These are phyloP conservation scores for Cyclura pinguis DNA, from an alignment of 2,797 vertebrate species.

Conservation along the genomic window DNA sequence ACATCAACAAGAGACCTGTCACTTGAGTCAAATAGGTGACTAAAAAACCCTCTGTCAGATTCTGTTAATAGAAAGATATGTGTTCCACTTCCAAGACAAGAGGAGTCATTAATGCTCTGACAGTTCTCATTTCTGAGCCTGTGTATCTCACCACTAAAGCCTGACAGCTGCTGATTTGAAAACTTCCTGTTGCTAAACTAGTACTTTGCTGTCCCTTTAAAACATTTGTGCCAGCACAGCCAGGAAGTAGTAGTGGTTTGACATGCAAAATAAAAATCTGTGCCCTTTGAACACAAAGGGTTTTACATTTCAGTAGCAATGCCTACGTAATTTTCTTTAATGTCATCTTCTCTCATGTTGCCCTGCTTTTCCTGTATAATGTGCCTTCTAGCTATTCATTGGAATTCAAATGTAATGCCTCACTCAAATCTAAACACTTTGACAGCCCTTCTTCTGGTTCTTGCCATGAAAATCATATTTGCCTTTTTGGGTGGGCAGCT, in stretches of 20 bases:
- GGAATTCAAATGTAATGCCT: slow-evolving; percentile 45
- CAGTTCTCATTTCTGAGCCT: slow-evolving; percentile 65
- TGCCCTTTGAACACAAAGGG: slow-evolving; percentile 24
- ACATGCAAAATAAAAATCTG: slow-evolving; percentile 33
- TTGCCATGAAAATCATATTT: background rate
- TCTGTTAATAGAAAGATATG: background rate
- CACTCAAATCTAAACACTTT: background rate
- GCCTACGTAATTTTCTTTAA: slow-evolving; percentile 27
- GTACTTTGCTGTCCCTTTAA: background rate
- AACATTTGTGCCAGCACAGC: background rate
- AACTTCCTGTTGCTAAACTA: slow-evolving; percentile 24
- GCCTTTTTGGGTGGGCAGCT: background rate
- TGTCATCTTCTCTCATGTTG: background rate
- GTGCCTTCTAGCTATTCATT: slow-evolving; percentile 45
- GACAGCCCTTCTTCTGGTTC: background rate
- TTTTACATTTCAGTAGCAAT: slow-evolving; percentile 17
- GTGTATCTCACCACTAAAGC: slow-evolving; percentile 45
- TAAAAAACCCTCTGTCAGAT: slow-evolving; percentile 29
- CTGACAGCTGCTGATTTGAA: slow-evolving; percentile 48
- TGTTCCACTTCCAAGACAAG: background rate
- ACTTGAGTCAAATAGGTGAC: slow-evolving; percentile 19
- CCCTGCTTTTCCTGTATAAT: slow-evolving; percentile 28
- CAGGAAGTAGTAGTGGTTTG: background rate
- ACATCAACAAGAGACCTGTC: background rate
- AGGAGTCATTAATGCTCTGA: background rate